phyloP scores from a whole-genome alignment of 2,888 invertebrate genomes.

The Exocentrus adspersus region DNA sequence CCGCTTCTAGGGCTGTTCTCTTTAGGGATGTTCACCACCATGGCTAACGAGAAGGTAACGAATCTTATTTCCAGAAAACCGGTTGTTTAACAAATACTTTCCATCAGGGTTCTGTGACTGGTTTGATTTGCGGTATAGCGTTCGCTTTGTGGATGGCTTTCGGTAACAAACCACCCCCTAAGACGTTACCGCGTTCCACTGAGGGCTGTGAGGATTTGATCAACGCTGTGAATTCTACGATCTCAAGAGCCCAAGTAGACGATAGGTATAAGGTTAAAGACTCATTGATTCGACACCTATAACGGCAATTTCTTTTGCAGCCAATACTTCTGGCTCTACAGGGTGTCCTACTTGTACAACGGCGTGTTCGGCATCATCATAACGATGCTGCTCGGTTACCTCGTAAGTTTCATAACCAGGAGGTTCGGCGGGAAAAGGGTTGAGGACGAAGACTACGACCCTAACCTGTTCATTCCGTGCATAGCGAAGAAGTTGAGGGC shows the following conservation, averaged over 20 bases:
- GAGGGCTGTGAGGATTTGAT: conserved; percentile 65
- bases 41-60: conserved; percentile 74
- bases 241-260: not conserved
- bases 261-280: conserved; percentile 26
- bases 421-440: conserved; percentile 54
- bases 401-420: conserved; percentile 64
- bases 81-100: not conserved
- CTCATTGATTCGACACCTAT: no score
- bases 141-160: conserved; percentile 87
- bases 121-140: conserved; percentile 72
- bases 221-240: conserved; percentile 8
- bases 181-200: conserved; percentile 68
- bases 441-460: conserved; percentile 62
- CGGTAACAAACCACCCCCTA: conserved; percentile 73
- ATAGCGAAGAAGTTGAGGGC: conserved; percentile 61
- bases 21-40: conserved; percentile 83
- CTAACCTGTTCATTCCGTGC: conserved; percentile 69
- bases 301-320: conserved; percentile 50
- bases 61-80: not conserved
- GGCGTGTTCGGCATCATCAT: conserved; percentile 67
- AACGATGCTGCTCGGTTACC: conserved; percentile 66
- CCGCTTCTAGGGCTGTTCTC: conserved; percentile 88
- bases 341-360: conserved; percentile 80
- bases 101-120: conserved; percentile 74
- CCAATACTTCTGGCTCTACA: conserved; percentile 73